A percentile compares a stretch with the other conserved stretches of the same genome.
These are phyloP conservation scores for Phyllotis vaccarum DNA, from an alignment of 2,797 vertebrate genomes.

Conservation along the genomic window DNA sequence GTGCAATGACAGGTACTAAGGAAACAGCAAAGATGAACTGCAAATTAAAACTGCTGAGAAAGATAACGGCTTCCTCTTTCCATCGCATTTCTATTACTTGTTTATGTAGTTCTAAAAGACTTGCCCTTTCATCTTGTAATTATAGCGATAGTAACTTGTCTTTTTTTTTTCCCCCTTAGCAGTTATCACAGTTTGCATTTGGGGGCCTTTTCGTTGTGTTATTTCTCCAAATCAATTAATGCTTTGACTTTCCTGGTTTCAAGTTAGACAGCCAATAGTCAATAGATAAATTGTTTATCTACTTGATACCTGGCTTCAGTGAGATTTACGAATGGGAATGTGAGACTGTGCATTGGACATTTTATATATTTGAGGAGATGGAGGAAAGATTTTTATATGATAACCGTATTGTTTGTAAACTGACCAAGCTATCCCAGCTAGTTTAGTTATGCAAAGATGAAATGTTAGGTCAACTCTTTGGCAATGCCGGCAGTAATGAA, in stretches of 20 bases:
- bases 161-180: background rate
- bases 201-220: background rate
- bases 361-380: background rate
- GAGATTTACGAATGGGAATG: background rate
- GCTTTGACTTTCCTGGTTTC: slow-evolving; percentile 22
- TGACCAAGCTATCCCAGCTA: background rate
- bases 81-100: background rate
- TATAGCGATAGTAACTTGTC: background rate
- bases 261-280: background rate
- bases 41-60: background rate
- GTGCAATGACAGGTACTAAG: background rate
- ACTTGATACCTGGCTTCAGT: slow-evolving; percentile 23
- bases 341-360: background rate
- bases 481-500: background rate
- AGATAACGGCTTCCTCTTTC: background rate
- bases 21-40: slow-evolving; percentile 41
- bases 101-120: slow-evolving; percentile 19
- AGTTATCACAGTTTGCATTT: background rate
- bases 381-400: background rate
- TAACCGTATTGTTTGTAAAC: background rate
- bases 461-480: background rate
- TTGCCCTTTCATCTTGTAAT: background rate
- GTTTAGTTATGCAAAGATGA: background rate
- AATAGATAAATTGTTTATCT: background rate
- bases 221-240: background rate